Evolutionary conservation across 1,140 invertebrate genomes (phyloP).

Genomic region (Drosophila neocordata): DNA sequence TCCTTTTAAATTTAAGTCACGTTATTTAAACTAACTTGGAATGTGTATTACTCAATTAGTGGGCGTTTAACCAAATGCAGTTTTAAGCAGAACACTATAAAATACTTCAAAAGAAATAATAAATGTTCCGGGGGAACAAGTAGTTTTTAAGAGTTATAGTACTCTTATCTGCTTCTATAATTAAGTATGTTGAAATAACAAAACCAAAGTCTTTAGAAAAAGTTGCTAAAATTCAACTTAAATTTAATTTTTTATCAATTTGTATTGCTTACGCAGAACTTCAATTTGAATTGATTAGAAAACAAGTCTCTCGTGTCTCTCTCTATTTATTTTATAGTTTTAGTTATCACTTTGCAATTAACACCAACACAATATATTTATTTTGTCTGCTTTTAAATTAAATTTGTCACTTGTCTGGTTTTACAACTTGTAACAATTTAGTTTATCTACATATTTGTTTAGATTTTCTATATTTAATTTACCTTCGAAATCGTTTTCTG

Average conservation of each 20-base stretch:
- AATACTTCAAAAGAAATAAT: no score
- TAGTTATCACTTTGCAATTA: slow-evolving; percentile 45
- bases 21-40: slow-evolving; percentile 19
- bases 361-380: slow-evolving; percentile 28
- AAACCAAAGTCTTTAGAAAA: no score
- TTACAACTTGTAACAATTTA: slow-evolving; percentile 14
- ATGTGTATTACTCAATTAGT: slow-evolving; percentile 19
- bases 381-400: slow-evolving; percentile 23
- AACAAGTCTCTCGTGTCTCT: background rate
- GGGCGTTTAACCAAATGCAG: slow-evolving; percentile 40
- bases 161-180: no score
- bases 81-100: background rate
- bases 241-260: no score
- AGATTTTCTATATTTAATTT: slow-evolving; percentile 32
- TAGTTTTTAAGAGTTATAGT: no score
- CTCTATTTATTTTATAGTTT: slow-evolving; percentile 3
- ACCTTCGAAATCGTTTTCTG: slow-evolving; percentile 95
- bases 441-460: slow-evolving; percentile 10
- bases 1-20: slow-evolving; percentile 32
- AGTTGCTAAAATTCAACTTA: no score
- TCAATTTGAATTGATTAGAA: background rate
- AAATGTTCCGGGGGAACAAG: no score
- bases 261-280: background rate
- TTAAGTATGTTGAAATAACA: no score
- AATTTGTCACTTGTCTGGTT: slow-evolving; percentile 49